Conservation (phyloP, 2,113 vertebrate genomes). For the Amazona vittata region DNA sequence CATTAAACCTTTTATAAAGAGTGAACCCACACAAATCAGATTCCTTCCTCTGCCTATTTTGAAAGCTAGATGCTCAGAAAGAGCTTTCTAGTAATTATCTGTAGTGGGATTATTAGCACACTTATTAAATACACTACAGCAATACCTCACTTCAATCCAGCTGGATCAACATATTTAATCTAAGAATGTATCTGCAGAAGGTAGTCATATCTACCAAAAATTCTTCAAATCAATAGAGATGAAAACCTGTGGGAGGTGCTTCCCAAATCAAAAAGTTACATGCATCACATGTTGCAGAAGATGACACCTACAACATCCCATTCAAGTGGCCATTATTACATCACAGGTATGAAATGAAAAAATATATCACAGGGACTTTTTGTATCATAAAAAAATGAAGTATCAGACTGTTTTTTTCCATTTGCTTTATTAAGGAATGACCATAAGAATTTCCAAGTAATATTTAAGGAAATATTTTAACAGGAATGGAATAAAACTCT, state of each 20-base stretch:
- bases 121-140: background rate
- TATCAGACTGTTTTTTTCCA: background rate
- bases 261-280: background rate
- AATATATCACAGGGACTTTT: accelerated
- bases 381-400: background rate
- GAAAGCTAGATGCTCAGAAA: background rate
- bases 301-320: background rate
- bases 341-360: background rate
- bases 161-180: background rate
- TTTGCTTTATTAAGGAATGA: background rate
- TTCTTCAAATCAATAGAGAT: background rate
- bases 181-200: background rate
- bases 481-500: background rate
- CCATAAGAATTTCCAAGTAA: background rate
- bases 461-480: background rate
- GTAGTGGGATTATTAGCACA: background rate
- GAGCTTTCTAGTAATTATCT: background rate
- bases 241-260: background rate
- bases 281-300: background rate
- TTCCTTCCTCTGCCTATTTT: background rate
- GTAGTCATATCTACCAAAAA: background rate
- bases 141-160: background rate
- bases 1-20: background rate
- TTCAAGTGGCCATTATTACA: background rate
- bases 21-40: background rate